Percentiles rank a stretch among this genome's conserved stretches.
phyloP scores from a whole-genome alignment of 2,888 invertebrate genomes.

The Hedychridium roseum region DNA sequence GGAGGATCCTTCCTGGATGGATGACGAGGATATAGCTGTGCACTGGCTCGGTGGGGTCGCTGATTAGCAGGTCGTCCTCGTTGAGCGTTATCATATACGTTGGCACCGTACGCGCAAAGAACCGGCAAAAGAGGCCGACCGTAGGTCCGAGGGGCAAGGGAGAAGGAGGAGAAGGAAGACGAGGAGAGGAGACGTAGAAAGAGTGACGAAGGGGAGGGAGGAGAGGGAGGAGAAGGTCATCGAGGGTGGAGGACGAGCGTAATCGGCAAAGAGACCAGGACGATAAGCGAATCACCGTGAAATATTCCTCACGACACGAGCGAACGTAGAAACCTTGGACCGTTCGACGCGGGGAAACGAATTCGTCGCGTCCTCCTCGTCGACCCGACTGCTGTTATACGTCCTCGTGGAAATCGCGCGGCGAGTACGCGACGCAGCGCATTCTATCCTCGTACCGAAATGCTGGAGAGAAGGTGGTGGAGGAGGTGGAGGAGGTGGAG shows the following conservation, averaged over 20 bases:
- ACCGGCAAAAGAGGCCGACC: slow-evolving; percentile 31
- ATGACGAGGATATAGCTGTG: too few species aligned
- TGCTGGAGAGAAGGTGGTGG: slow-evolving; percentile 11
- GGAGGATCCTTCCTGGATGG: too few species aligned
- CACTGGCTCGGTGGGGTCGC: background rate
- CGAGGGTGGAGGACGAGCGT: background rate
- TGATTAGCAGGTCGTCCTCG: background rate
- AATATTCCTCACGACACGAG: too few species aligned
- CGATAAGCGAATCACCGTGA: too few species aligned
- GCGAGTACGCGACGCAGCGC: too few species aligned
- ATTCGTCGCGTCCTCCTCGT: background rate
- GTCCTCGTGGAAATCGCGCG: background rate
- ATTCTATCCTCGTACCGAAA: too few species aligned
- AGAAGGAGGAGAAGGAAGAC: slow-evolving; percentile 2
- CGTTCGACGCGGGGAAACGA: too few species aligned
- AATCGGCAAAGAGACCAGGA: slow-evolving; percentile 7
- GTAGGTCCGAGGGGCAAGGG: slow-evolving; percentile 19
- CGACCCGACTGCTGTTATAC: background rate
- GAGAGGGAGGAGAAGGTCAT: slow-evolving; percentile 5
- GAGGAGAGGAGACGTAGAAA: background rate
- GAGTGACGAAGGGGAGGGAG: slow-evolving; percentile 1
- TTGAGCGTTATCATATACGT: slow-evolving; percentile 10
- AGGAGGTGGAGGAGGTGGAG: slow-evolving; percentile 5
- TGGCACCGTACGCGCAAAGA: slow-evolving; percentile 36
- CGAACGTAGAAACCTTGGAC: too few species aligned